Base-by-base conservation (phyloP, 2,888 invertebrate genomes). In the Pristionchus japonicus region DNA sequence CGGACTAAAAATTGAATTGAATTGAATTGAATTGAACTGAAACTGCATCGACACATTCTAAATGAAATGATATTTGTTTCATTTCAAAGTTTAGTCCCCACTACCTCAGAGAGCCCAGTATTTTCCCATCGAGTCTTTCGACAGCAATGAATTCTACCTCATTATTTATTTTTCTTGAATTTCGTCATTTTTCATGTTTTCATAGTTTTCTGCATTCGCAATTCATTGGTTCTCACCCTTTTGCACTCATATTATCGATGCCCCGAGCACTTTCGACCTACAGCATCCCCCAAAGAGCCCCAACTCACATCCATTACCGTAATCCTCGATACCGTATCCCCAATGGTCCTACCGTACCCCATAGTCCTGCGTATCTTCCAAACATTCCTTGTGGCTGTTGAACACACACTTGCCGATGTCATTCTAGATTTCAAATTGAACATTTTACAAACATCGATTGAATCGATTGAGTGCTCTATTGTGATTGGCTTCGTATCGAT, bases 241-340 rank as follows among this genome's bases (percentile, higher is more conserved):
- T n/a, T n/a, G n/a, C n/a, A n/a, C n/a, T n/a, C n/a, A n/a, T n/a
- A n/a, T n/a, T n/a, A n/a, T n/a, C n/a, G n/a, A n/a, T n/a, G n/a
- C n/a, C n/a, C n/a, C n/a, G n/a, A n/a, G n/a, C n/a, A n/a, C n/a
- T n/a, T 61, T 27, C 31, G 31, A 64, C 13, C 34, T 67, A 13
- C 67, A 67, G 67, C 67, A 67, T 67, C 67, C 67, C 34, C 67
- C 34, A 67, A 67, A 67, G 67, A 67, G 34, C 67, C 27, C 34
- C n/a, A n/a, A n/a, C 11, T 64, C 20, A 20, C 77, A 77, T 77
- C 23, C 4, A 40, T 67, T 6, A 57, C 57, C 7, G 57, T 57
- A 57, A 15, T n/a, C 57, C 77, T 47, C 9, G 40, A 40, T 47
- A 47, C 43, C 40, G 40, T 47, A 77, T 1, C 77, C n/a, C n/a